Evolutionary conservation across 1,140 invertebrate genomes (phyloP).

Genomic region (Calycopis cecrops): DNA sequence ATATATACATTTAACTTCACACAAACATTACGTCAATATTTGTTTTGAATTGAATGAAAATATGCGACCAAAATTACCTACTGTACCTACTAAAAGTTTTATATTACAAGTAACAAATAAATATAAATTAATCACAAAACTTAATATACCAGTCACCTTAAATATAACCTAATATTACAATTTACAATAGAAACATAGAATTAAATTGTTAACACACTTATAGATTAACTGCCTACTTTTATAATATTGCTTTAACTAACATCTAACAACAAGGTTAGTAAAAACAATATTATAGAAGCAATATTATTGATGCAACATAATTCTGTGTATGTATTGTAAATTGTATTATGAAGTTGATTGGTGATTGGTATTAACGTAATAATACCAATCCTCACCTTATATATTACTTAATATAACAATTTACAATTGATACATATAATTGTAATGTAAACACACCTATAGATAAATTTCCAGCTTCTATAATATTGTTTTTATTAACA

Average conservation of each 20-base stretch:
- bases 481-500: conserved; percentile 4
- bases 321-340: no score
- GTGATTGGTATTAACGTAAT: no score
- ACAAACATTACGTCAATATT: not conserved
- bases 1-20: no score
- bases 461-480: not conserved
- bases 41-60: not conserved
- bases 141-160: not conserved
- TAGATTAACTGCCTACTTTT: conserved; percentile 2
- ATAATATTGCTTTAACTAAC: no score
- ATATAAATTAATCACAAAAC: not conserved
- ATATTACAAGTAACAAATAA: conserved; percentile 3
- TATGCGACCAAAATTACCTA: conserved; percentile 3
- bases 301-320: no score
- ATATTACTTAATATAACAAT: not conserved
- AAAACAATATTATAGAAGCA: no score
- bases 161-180: not conserved
- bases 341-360: no score
- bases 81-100: not conserved
- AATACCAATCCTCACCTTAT: not conserved
- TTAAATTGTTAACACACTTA: not conserved
- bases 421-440: not conserved
- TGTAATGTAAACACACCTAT: not conserved
- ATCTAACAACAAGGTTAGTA: no score
- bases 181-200: not conserved